phyloP scores from a whole-genome alignment of 1,140 invertebrate species.

The Drosophila sp. region DNA sequence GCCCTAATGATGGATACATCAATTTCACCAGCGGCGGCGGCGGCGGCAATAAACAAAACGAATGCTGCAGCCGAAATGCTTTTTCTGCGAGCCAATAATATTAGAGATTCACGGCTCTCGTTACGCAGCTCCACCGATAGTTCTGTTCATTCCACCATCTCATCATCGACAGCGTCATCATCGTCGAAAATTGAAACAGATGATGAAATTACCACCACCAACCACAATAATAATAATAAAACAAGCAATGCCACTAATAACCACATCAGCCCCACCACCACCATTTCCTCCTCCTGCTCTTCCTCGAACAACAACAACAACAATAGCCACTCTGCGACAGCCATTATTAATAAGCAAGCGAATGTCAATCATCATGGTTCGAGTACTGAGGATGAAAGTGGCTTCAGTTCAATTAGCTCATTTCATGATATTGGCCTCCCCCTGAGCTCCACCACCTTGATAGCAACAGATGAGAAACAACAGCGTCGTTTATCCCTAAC shows the following conservation, averaged over 20 bases:
- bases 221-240: not conserved
- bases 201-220: constrained; percentile 57
- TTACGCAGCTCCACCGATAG: constrained; percentile 81
- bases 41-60: constrained; percentile 21
- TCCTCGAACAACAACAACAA: no score
- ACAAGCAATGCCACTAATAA: constrained; percentile 27
- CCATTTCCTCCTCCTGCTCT: no score
- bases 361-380: constrained; percentile 50
- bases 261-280: not conserved
- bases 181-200: constrained; percentile 81
- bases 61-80: constrained; percentile 72
- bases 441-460: constrained; percentile 78
- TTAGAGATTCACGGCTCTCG: constrained; percentile 77
- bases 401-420: constrained; percentile 91
- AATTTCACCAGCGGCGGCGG: constrained; percentile 19
- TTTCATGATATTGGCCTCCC: constrained; percentile 91
- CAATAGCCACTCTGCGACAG: not conserved
- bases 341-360: constrained; percentile 44
- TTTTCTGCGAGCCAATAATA: constrained; percentile 73
- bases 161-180: constrained; percentile 72
- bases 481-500: constrained; percentile 52
- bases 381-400: constrained; percentile 89
- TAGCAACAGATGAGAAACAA: constrained; percentile 49
- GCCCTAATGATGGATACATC: constrained; percentile 30
- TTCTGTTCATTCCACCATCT: constrained; percentile 82